phyloP scores from a whole-genome alignment of 1,140 invertebrate genomes.

The Macrobrachium nipponense region DNA sequence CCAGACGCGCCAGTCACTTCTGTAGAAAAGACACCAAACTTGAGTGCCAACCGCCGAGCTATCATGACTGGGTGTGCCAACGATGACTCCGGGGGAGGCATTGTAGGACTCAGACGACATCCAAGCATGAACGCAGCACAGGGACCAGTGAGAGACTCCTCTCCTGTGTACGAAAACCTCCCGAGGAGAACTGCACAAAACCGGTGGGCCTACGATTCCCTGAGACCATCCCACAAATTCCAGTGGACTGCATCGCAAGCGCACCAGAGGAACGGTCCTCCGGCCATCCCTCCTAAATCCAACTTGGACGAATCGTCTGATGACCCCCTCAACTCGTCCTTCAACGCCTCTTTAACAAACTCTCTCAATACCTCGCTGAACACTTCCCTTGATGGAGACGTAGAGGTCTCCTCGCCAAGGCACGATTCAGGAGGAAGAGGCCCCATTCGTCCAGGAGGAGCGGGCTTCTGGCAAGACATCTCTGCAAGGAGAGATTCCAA shows the following conservation, averaged over 20 bases:
- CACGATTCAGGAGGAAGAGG: neutral
- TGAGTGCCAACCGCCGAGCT: conserved; percentile 45
- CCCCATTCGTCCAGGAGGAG: conserved; percentile 59
- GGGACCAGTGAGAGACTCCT: conserved; percentile 42
- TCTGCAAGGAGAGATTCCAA: neutral
- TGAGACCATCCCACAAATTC: conserved; percentile 63
- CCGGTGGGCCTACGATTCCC: conserved; percentile 63
- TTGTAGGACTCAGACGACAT: conserved; percentile 41
- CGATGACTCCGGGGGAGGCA: conserved; percentile 20
- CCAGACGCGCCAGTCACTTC: conserved; percentile 39
- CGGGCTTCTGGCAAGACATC: conserved; percentile 65
- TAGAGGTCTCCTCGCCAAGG: conserved; percentile 11
- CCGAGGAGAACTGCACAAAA: conserved; percentile 42
- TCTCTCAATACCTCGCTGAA: conserved; percentile 56
- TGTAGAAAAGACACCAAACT: conserved; percentile 62
- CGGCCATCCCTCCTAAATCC: conserved; percentile 14
- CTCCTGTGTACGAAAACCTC: conserved; percentile 63
- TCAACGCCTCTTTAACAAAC: conserved; percentile 26
- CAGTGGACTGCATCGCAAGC: conserved; percentile 41
- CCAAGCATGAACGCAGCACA: conserved; percentile 57
- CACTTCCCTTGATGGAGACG: conserved; percentile 60
- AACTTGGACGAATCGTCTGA: conserved; percentile 42
- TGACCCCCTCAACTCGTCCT: conserved; percentile 36
- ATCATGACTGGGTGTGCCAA: conserved; percentile 17
- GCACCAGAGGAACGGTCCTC: conserved; percentile 4